Percentiles rank a stretch among this genome's conserved stretches.
These are phyloP conservation scores for Austrofundulus limnaeus DNA, from an alignment of 2,113 vertebrate genomes.

Conservation along the genomic window DNA sequence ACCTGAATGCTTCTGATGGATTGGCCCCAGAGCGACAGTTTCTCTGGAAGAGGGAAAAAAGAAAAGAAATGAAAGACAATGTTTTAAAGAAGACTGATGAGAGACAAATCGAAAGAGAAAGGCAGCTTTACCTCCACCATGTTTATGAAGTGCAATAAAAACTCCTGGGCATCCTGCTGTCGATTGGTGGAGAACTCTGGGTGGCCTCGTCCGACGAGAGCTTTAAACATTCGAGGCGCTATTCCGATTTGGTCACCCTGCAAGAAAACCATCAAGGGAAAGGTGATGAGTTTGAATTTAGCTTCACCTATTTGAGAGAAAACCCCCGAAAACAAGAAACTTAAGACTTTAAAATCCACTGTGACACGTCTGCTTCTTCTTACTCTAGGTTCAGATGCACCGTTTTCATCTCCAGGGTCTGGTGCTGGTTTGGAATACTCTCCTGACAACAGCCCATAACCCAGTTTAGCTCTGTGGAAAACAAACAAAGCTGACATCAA, in stretches of 20 bases:
- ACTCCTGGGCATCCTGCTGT: slow-evolving; percentile 98
- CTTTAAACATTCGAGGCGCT: slow-evolving; percentile 96
- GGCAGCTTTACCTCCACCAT: slow-evolving; percentile 92
- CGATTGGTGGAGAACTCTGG: slow-evolving; percentile 98
- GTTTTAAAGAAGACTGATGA: neutral
- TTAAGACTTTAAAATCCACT: slow-evolving; percentile 4
- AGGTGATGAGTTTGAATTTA: neutral
- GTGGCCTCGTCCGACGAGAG: slow-evolving; percentile 93
- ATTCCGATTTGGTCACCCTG: slow-evolving; percentile 95
- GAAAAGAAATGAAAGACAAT: neutral
- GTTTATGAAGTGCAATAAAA: slow-evolving; percentile 98
- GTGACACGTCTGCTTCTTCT: slow-evolving; percentile 8
- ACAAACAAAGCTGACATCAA: slow-evolving; percentile 40
- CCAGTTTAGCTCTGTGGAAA: slow-evolving; percentile 89
- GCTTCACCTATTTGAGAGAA: neutral
- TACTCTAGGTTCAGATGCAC: slow-evolving; percentile 87
- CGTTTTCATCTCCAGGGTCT: slow-evolving; percentile 83
- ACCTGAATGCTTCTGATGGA: slow-evolving; percentile 96
- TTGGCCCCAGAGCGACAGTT: slow-evolving; percentile 95
- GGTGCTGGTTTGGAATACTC: slow-evolving; percentile 91
- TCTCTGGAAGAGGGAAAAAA: slow-evolving; percentile 76
- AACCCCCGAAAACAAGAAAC: neutral
- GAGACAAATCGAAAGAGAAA: neutral
- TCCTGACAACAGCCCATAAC: slow-evolving; percentile 93
- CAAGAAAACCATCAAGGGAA: slow-evolving; percentile 16